A percentile compares a stretch with the other conserved stretches of the same genome.
Conservation (phyloP, 2,888 invertebrate genomes). For the Rotaria sp. region DNA sequence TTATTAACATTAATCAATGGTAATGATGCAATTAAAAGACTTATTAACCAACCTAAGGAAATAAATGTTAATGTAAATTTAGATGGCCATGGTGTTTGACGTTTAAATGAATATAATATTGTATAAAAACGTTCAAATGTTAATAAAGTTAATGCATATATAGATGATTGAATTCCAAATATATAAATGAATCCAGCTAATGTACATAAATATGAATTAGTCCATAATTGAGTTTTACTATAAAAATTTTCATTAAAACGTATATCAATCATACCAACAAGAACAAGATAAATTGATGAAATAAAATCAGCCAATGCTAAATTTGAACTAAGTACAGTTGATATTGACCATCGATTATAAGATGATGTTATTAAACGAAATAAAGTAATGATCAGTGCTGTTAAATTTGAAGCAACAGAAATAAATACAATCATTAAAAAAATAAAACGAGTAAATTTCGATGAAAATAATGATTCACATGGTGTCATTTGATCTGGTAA, state of each 20-base stretch:
- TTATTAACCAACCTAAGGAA: not conserved
- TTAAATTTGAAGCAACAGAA: not conserved
- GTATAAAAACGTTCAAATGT: slow-evolving; percentile 24
- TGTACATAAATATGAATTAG: not conserved
- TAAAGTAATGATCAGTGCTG: not conserved
- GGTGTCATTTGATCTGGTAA: not conserved
- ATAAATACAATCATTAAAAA: not conserved
- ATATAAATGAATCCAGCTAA: slow-evolving; percentile 14
- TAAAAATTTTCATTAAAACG: not conserved
- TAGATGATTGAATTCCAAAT: not conserved
- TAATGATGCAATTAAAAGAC: not conserved
- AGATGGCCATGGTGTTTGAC: not conserved
- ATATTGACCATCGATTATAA: not conserved
- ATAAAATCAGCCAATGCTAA: slow-evolving; percentile 3
- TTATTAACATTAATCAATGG: not conserved
- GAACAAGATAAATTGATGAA: not conserved
- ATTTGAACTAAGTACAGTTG: not conserved
- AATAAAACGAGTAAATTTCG: not conserved
- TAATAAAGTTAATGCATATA: not conserved
- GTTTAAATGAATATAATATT: slow-evolving; percentile 27
- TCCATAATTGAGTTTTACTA: not conserved
- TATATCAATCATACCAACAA: not conserved
- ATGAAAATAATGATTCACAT: slow-evolving; percentile 14
- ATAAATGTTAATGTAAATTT: not conserved
- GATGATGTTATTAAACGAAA: not conserved